Evolutionary conservation across 2,888 invertebrate genomes (phyloP).

Genomic region (Stenotaenia linearis): DNA sequence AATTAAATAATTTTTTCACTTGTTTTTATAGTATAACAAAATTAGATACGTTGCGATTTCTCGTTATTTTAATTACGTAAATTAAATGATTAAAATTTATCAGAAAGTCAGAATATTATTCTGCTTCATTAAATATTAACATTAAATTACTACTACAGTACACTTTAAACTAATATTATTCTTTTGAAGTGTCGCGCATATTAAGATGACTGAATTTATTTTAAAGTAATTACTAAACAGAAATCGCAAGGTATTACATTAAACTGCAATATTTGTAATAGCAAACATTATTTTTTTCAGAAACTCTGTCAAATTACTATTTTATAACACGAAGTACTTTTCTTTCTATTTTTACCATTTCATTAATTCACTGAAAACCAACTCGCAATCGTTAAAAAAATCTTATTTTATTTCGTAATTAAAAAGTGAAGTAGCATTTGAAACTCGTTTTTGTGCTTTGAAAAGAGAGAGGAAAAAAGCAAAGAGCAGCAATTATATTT

Average conservation of each 20-base stretch:
- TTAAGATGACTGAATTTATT: too few relatives aligned
- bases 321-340: neutral
- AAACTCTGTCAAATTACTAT: neutral
- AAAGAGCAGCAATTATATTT: neutral
- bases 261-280: neutral
- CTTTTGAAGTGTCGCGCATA: too few relatives aligned
- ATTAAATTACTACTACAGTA: too few relatives aligned
- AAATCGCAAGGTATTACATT: neutral
- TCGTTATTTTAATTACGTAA: too few relatives aligned
- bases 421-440: neutral
- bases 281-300: neutral
- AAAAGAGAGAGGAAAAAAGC: neutral
- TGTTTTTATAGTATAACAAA: neutral
- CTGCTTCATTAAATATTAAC: too few relatives aligned
- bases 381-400: neutral
- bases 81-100: too few relatives aligned
- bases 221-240: too few relatives aligned
- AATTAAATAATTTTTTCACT: conserved; percentile 5
- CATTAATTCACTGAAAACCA: neutral
- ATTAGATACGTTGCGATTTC: neutral
- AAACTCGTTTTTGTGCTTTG: neutral
- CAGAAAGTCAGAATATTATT: too few relatives aligned
- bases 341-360: neutral
- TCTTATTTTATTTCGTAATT: neutral
- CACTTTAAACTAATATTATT: too few relatives aligned